Evolutionary conservation across 2,113 vertebrate genomes (phyloP).

Genomic region (Eurypyga helias): DNA sequence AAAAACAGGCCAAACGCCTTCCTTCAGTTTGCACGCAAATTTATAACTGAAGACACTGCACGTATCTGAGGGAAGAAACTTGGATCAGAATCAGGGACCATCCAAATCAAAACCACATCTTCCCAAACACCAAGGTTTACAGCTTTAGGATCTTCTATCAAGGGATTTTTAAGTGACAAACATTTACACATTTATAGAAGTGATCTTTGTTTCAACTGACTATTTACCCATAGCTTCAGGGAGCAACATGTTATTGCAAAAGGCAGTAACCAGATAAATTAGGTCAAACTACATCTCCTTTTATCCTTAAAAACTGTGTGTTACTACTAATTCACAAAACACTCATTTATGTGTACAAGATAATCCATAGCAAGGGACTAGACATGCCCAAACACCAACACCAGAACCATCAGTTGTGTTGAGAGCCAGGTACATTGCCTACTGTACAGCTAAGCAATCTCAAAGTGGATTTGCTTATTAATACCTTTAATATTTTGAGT

Average conservation of each 20-base stretch:
- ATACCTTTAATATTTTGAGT: neutral
- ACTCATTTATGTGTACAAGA: neutral
- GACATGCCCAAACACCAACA: neutral
- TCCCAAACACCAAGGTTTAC: neutral
- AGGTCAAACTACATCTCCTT: neutral
- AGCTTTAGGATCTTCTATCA: neutral
- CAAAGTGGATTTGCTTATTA: neutral
- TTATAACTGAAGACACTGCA: slow-evolving; percentile 10
- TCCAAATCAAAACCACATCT: neutral
- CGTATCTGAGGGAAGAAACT: neutral
- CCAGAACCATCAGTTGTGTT: neutral
- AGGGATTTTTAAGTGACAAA: neutral
- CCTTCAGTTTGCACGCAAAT: slow-evolving; percentile 37
- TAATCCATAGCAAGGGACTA: neutral
- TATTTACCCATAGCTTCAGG: neutral
- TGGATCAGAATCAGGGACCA: neutral
- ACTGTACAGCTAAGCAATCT: neutral
- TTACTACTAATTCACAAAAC: neutral
- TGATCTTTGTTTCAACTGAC: neutral
- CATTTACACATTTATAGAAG: neutral
- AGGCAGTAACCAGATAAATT: neutral
- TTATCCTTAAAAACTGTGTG: neutral
- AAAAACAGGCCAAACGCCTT: slow-evolving; percentile 45
- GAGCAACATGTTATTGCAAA: neutral
- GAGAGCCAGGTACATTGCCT: neutral